Evolutionary conservation across 2,888 invertebrate species (phyloP).

Genomic region (Cabera pusaria): DNA sequence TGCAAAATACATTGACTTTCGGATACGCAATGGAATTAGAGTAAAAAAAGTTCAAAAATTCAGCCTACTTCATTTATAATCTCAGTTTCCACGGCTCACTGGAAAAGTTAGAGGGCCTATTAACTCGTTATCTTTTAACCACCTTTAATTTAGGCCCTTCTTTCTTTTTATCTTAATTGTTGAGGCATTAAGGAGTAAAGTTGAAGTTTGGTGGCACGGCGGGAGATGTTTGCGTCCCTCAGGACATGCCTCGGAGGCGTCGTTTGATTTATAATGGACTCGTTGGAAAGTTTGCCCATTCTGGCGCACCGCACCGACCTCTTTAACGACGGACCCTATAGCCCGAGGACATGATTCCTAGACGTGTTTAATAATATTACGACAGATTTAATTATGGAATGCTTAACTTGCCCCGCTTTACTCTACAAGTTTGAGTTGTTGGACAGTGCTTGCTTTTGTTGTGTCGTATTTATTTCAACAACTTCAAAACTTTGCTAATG

Average conservation of each 20-base stretch:
- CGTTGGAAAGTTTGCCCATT: constrained; percentile 82
- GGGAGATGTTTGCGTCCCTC: constrained; percentile 77
- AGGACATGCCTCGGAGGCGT: constrained; percentile 81
- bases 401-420: constrained; percentile 73
- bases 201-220: constrained; percentile 72
- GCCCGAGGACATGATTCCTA: constrained; percentile 81
- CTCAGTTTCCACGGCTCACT: constrained; percentile 40
- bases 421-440: constrained; percentile 60
- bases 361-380: constrained; percentile 83
- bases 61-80: constrained; percentile 26
- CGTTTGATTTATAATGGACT: constrained; percentile 84
- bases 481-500: no score
- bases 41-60: constrained; percentile 13
- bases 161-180: constrained; percentile 84
- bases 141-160: constrained; percentile 81
- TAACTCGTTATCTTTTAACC: constrained; percentile 82
- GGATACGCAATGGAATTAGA: no score
- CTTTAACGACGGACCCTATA: constrained; percentile 79
- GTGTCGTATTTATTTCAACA: background rate
- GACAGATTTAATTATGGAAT: constrained; percentile 82
- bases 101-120: constrained; percentile 68
- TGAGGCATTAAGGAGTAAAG: constrained; percentile 79
- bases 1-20: no score
- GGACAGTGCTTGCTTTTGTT: constrained; percentile 37
- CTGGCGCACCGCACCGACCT: constrained; percentile 71